phyloP scores from a whole-genome alignment of 2,888 invertebrate species.

The Nephrotoma guestfalica region DNA sequence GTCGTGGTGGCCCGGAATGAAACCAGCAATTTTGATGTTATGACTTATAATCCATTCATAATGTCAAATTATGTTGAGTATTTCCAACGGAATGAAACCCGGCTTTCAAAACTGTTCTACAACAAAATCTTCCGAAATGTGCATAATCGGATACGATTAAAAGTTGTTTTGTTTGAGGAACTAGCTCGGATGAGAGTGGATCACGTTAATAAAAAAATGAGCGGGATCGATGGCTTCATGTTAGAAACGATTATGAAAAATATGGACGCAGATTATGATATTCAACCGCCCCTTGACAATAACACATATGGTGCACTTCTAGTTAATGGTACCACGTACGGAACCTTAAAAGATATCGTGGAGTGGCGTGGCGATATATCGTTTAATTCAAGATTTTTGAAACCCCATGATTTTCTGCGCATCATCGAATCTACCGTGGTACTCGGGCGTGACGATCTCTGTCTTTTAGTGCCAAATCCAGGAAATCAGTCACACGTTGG shows the following conservation, averaged over 20 bases:
- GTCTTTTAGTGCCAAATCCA: constrained; percentile 39
- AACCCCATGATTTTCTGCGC: constrained; percentile 33
- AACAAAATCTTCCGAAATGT: not conserved
- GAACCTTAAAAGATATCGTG: constrained; percentile 20
- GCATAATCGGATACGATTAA: not conserved
- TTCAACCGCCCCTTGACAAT: constrained; percentile 10
- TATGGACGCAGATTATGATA: not conserved
- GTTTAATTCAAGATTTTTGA: constrained; percentile 38
- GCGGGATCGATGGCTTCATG: not conserved
- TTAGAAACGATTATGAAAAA: not conserved
- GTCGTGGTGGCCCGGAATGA: not conserved
- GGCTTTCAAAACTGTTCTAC: not conserved
- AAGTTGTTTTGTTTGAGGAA: not conserved
- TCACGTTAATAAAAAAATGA: not conserved
- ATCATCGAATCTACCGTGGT: constrained; percentile 39
- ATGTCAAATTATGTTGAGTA: not conserved
- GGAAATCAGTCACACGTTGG: constrained; percentile 35
- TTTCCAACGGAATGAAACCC: not conserved
- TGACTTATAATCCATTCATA: not conserved
- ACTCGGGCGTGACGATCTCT: constrained; percentile 38
- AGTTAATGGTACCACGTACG: constrained; percentile 17
- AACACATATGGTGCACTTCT: constrained; percentile 11
- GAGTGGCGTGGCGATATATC: constrained; percentile 33
- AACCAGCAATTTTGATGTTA: not conserved
- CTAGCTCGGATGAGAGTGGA: not conserved